Evolutionary conservation across 2,888 invertebrate species (phyloP), one percentile per base, ranked within the genome.

Genomic region (Lucinisca nassula): DNA sequence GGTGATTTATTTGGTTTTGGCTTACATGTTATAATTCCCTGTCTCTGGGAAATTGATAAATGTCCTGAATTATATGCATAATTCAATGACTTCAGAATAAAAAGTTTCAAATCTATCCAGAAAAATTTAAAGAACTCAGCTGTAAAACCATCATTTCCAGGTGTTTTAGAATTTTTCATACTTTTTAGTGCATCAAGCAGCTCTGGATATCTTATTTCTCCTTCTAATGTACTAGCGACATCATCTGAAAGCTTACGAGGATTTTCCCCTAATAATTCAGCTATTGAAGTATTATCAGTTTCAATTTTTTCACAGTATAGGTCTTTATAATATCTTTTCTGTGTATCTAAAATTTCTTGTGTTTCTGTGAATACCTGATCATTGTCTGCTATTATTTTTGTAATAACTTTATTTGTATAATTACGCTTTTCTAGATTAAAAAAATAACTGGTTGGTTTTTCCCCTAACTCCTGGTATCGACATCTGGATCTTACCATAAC

Each of bases 1-100:
- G 67, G 67, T 17, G 67, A 67, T 35, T 67, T 67, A 35, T 67
- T 67, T 32, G 67, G 67, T 67, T 67, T 67, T 32, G 67, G 67
- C 0, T 35, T 32, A 21, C 67, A 67, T 2, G 67, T 67, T 35
- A 67, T 67, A 1, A 67, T 67, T 2, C 67, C 35, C 4, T 67
- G 35, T 17, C 32, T 74, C n/a, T 40, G 24, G 32, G 40, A 8
- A 24, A 74, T 24, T 38, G 74, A 30, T 27, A 74, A 24, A 4
- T 40, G 17, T 8, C 74, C 40, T 24, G 45, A 24, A 24, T 24
- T 74, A 37, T 74, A 74, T 45, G 17, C 40, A 74, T 45, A 74
- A 45, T 74, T 40, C 24, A 74, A 38, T 0, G 74, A 74, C 10
- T 30, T 74, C 24, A 74, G 24, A 3, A 74, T 74, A 45, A 24